These are phyloP conservation scores for Drusus annulatus DNA, from an alignment of 1,140 invertebrate species.

Conservation along the genomic window DNA sequence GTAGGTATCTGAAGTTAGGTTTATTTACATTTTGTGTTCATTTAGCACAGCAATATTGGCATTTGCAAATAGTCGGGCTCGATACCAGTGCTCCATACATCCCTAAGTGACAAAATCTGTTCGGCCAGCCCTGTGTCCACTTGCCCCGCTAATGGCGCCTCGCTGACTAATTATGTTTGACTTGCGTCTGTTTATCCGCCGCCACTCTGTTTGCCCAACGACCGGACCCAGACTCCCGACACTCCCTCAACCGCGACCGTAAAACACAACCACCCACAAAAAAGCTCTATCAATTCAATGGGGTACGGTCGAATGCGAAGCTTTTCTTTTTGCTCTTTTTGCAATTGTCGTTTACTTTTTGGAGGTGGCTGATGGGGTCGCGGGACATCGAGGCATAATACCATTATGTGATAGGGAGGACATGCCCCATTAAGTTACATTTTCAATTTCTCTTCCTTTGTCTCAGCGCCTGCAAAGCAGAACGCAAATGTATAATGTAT, in stretches of 20 bases:
- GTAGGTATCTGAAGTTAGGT: too few species aligned
- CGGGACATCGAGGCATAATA: slow-evolving; percentile 17
- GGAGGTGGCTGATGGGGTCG: background rate
- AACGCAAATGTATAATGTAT: slow-evolving; percentile 16
- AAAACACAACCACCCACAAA: background rate
- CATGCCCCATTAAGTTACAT: slow-evolving; percentile 32
- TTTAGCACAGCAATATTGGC: too few species aligned
- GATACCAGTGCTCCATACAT: too few species aligned
- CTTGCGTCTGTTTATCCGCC: slow-evolving; percentile 36
- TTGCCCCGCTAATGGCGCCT: slow-evolving; percentile 33
- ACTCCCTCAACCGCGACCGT: background rate
- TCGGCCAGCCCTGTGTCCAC: slow-evolving; percentile 24
- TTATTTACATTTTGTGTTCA: too few species aligned
- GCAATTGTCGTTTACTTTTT: background rate
- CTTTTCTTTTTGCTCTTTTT: background rate
- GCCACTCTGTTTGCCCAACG: slow-evolving; percentile 28
- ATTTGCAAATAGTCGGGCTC: too few species aligned
- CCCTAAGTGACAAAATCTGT: slow-evolving; percentile 26
- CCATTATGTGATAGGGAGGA: slow-evolving; percentile 23
- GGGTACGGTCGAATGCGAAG: background rate
- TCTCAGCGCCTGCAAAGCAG: slow-evolving; percentile 6
- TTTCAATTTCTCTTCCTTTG: slow-evolving; percentile 34
- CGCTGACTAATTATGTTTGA: slow-evolving; percentile 43
- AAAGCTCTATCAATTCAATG: background rate
- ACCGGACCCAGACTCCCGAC: background rate